These are phyloP conservation scores for Phocoena sinus DNA, from an alignment of 2,113 vertebrate species.

Conservation along the genomic window DNA sequence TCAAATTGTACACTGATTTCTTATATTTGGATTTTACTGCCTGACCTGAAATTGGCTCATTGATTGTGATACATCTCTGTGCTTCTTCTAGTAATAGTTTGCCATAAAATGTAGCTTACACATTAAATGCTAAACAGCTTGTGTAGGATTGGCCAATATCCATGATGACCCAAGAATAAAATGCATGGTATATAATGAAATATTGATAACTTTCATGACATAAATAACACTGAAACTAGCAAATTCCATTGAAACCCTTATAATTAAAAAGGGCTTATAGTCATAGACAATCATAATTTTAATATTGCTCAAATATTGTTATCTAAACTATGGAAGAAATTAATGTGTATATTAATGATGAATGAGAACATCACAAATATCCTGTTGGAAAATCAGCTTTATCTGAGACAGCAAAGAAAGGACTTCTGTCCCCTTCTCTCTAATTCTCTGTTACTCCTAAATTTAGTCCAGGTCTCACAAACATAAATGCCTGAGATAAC, in stretches of 20 bases:
- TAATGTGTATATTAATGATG: background rate
- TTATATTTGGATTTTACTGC: constrained; percentile 57
- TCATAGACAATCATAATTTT: background rate
- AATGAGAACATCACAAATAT: background rate
- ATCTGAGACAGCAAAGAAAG: background rate
- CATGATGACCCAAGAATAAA: background rate
- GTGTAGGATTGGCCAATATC: background rate
- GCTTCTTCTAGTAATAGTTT: constrained; percentile 55
- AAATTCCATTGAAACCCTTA: background rate
- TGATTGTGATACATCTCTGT: constrained; percentile 52
- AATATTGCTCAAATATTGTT: background rate
- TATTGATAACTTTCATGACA: constrained; percentile 4
- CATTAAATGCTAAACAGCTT: background rate
- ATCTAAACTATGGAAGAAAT: background rate
- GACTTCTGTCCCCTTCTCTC: background rate
- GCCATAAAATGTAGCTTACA: constrained; percentile 34
- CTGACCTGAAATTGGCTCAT: constrained; percentile 35
- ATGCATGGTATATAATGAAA: background rate
- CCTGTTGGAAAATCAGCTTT: background rate
- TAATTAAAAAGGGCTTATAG: background rate
- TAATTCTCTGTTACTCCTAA: background rate
- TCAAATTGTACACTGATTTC: constrained; percentile 47
- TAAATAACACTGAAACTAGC: background rate
- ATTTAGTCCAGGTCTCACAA: background rate
- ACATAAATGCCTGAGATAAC: background rate